A percentile compares a stretch with the other conserved stretches of the same genome.
These are phyloP conservation scores for Grallaria varia DNA, from an alignment of 2,113 vertebrate species.

Conservation along the genomic window DNA sequence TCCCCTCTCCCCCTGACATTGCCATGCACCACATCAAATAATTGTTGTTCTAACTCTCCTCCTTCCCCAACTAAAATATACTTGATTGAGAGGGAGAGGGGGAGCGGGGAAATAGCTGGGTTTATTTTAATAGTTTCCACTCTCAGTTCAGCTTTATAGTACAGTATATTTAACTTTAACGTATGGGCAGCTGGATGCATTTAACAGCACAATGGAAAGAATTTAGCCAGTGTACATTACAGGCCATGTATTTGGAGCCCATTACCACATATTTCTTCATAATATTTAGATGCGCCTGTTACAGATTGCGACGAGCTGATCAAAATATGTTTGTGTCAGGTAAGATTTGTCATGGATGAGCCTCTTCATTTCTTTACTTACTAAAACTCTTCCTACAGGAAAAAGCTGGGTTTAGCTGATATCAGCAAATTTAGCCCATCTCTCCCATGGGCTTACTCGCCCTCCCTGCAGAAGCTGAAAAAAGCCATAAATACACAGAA, in stretches of 20 bases:
- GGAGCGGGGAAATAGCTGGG: conserved; percentile 42
- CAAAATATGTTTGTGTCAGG: conserved; percentile 54
- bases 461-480: conserved; percentile 5
- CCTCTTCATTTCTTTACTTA: conserved; percentile 11
- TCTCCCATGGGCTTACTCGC: background rate
- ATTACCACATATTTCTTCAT: conserved; percentile 47
- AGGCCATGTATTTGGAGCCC: conserved; percentile 44
- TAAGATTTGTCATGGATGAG: conserved; percentile 34
- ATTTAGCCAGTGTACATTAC: conserved; percentile 65
- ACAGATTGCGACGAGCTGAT: background rate
- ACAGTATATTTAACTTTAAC: conserved; percentile 71
- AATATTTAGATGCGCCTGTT: conserved; percentile 60
- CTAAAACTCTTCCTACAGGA: conserved; percentile 14
- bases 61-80: conserved; percentile 64
- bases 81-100: conserved; percentile 29
- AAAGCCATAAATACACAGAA: conserved; percentile 20
- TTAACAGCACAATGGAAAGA: conserved; percentile 71
- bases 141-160: conserved; percentile 66
- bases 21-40: conserved; percentile 44
- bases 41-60: conserved; percentile 41
- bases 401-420: conserved; percentile 31
- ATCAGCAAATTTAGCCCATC: conserved; percentile 30
- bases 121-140: conserved; percentile 76
- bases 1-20: background rate
- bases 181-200: conserved; percentile 72